A percentile compares a stretch with the other conserved stretches of the same genome.
These are phyloP conservation scores for Maniola jurtina DNA, from an alignment of 1,140 invertebrate genomes.

Conservation along the genomic window DNA sequence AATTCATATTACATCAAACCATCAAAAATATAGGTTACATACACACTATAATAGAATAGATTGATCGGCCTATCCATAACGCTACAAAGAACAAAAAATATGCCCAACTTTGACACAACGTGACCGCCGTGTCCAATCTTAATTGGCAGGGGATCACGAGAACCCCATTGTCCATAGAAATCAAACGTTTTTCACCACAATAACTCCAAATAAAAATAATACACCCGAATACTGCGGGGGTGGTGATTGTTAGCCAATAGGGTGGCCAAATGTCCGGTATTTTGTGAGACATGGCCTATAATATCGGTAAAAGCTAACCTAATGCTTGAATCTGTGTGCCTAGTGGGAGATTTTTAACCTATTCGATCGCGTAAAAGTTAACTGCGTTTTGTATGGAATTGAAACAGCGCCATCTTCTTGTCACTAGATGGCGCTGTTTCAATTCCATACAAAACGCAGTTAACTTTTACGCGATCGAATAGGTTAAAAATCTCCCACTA, in stretches of 20 bases:
- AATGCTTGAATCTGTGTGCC: no score
- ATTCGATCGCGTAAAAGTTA: no score
- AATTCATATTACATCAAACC: not conserved
- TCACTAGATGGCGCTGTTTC: no score
- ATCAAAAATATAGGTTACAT: constrained; percentile 8
- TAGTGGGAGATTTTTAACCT: no score
- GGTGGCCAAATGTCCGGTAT: constrained; percentile 3
- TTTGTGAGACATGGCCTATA: not conserved
- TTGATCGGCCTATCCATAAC: constrained; percentile 42
- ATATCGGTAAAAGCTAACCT: no score
- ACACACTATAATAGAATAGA: constrained; percentile 21
- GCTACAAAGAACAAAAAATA: constrained; percentile 51
- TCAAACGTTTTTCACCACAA: constrained; percentile 58
- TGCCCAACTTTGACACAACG: constrained; percentile 62
- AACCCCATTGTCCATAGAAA: constrained; percentile 55
- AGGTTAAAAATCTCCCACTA: no score
- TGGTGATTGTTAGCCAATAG: constrained; percentile 45
- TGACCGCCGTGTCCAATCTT: constrained; percentile 71
- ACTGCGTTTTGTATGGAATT: no score
- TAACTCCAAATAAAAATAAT: constrained; percentile 65
- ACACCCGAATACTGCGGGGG: constrained; percentile 56
- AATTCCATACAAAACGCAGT: no score
- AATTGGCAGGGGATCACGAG: constrained; percentile 70
- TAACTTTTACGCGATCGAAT: no score
- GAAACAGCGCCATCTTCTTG: no score